Evolutionary conservation across 2,113 vertebrate species (phyloP), one percentile per base, ranked within the genome.

Genomic region (Galemys pyrenaicus): DNA sequence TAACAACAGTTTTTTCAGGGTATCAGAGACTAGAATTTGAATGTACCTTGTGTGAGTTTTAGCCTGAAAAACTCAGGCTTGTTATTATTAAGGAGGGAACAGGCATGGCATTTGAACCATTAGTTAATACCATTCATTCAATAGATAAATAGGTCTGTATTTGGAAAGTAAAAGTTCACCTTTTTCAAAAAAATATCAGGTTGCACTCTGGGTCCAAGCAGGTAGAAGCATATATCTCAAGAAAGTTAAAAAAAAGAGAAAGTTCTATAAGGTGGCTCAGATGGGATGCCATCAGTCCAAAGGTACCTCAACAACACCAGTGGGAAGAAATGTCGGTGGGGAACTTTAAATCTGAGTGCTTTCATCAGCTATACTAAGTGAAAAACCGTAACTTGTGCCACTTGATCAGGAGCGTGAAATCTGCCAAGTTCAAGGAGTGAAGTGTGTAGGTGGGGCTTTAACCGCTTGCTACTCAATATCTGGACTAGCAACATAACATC

Each of bases 261-360:
- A 56, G 7, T 7, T 54, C 46, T 30, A n/a, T 64, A 28, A 90
- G 30, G 56, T 92, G 60, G 0, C 41, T 58, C 22, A 8, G 37
- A 74, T 83, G 58, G 62, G 32, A 89, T 73, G 3, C 17, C 64
- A 41, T 37, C 41, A 46, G 28, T 93, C 11, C 44, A 88, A 94
- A 82, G 54, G 4, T 46, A 79, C 44, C 35, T 35, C 19, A 77
- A 73, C 37, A 84, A 67, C 73, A 79, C 87, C 80, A 84, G n/a
- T 65, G 46, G 12, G 24, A 80, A 16, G 16, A 94, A 90, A 82
- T 90, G 49, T 91, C 85, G 39, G 77, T 19, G 16, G 77, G 49
- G 75, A 89, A 89, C 9, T 93, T 84, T 32, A 91, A 82, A 92
- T 67, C 8, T 89, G 54, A 94, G 37, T 16, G 93, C 81, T 78